Base-by-base conservation (phyloP, 2,888 invertebrate genomes). In the Lysandra bellargus region DNA sequence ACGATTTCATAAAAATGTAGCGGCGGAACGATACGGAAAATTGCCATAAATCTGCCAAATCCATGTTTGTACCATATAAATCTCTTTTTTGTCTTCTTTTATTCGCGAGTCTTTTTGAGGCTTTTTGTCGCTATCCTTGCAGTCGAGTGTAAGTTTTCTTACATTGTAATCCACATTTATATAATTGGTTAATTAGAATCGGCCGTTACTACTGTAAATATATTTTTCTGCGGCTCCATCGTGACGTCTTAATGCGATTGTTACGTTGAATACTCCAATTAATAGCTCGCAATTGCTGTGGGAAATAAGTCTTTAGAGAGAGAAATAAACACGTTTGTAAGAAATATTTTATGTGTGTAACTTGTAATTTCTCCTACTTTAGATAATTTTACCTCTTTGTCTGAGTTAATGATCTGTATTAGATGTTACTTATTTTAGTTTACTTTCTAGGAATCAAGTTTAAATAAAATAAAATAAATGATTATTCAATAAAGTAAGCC, bases 241-340 rank as follows among this genome's bases (percentile, higher is more conserved):
- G 23, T 57, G 76, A 76, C 76, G 76, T 76, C 76, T 57, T 76
- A 75, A 75, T 53, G 76, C 76, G 76, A 57, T 49, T 76, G 76
- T 76, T 76, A 76, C 76, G 53, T 33, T 76, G 76, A 75, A 44
- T 57, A 76, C 76, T 76, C 33, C 76, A 76, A 76, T 76, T 76
- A 76, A 76, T 76, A 76, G 53, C 57, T 76, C 17, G 76, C 76
- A 14, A 49, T 76, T 76, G 49, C 33, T 57, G 76, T 76, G 76
- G 76, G 53, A 76, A 76, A 76, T 76, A 76, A 76, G 57, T 76
- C 76, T 14, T 53, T 76, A 53, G 7, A 30, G 17, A 74, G 40
- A 53, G 12, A 49, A 53, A 76, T 23, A 49, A 75, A 12, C 30
- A 75, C 23, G 74, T 49, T 49, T 14, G 23, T 23, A 75, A 75